phyloP scores from a whole-genome alignment of 1,140 invertebrate species.

The Ceratosolen fusciceps region DNA sequence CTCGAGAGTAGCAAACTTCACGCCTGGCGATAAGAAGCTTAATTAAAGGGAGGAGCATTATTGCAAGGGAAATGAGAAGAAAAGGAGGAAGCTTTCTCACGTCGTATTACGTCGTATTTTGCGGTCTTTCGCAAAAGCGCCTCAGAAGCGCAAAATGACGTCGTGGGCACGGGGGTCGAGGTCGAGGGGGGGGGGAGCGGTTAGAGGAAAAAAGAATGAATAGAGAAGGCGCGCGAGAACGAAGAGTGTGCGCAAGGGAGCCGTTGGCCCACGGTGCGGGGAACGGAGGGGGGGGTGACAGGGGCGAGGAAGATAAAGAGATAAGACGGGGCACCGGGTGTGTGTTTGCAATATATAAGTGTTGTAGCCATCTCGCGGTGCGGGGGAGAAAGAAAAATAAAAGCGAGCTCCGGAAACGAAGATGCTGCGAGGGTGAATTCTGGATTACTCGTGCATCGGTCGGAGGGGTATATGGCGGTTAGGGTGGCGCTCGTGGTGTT shows the following conservation, averaged over 20 bases:
- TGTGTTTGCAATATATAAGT: slow-evolving; percentile 8
- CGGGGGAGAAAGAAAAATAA: slow-evolving; percentile 20
- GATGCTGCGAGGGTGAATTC: slow-evolving; percentile 20
- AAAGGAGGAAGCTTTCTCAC: background rate
- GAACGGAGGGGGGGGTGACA: background rate
- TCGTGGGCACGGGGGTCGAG: too few relatives aligned
- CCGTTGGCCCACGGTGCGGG: too few relatives aligned
- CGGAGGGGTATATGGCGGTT: too few relatives aligned
- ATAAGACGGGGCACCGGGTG: slow-evolving; percentile 21
- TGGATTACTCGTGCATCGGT: slow-evolving; percentile 7
- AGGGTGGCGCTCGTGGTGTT: too few relatives aligned
- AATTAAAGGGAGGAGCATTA: slow-evolving; percentile 36
- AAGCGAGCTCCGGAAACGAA: slow-evolving; percentile 10
- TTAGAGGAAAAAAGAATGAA: background rate
- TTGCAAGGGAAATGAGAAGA: slow-evolving; percentile 21
- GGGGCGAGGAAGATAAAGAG: slow-evolving; percentile 39
- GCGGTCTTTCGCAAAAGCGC: background rate
- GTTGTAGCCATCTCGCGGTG: slow-evolving; percentile 35
- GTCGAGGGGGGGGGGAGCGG: too few relatives aligned
- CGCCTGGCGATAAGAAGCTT: slow-evolving; percentile 35
- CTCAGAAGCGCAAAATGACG: background rate
- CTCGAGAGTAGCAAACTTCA: slow-evolving; percentile 12
- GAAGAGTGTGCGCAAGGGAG: too few relatives aligned
- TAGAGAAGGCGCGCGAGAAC: background rate
- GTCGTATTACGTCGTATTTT: background rate